These are phyloP conservation scores for Trididemnum nubilum DNA, from an alignment of 23 tunicate genomes.

Conservation along the genomic window DNA sequence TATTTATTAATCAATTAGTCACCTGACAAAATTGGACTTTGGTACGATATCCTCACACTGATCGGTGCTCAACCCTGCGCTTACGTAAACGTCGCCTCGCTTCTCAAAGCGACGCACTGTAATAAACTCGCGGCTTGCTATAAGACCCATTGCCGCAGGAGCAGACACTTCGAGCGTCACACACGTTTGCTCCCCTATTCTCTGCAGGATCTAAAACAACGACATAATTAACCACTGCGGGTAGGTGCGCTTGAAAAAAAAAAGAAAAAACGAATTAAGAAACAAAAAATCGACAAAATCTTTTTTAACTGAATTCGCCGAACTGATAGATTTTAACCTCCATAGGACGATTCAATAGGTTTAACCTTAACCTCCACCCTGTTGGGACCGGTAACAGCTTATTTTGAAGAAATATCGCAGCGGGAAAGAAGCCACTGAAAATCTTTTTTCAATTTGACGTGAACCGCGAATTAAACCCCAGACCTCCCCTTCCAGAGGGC, in stretches of 20 bases:
- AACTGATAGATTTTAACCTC: no score
- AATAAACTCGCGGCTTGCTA: conserved; percentile 79
- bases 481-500: no score
- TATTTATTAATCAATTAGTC: no score
- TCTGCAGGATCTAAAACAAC: conserved; percentile 46
- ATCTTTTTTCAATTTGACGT: no score
- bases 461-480: no score
- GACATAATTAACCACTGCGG: no score
- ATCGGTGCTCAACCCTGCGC: conserved; percentile 84
- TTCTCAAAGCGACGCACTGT: conserved; percentile 86
- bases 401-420: no score
- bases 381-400: no score
- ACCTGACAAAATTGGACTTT: conserved; percentile 70
- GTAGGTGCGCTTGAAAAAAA: no score
- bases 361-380: no score
- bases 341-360: no score
- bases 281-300: neutral
- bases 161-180: conserved; percentile 80
- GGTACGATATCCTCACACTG: conserved; percentile 54
- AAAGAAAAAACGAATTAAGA: neutral
- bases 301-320: neutral
- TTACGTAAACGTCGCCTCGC: conserved; percentile 54
- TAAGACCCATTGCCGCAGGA: conserved; percentile 90
- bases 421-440: no score
- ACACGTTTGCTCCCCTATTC: conserved; percentile 71